A percentile compares a stretch with the other conserved stretches of the same genome.
phyloP scores from a whole-genome alignment of 2,888 invertebrate species.

The Acleris literana region DNA sequence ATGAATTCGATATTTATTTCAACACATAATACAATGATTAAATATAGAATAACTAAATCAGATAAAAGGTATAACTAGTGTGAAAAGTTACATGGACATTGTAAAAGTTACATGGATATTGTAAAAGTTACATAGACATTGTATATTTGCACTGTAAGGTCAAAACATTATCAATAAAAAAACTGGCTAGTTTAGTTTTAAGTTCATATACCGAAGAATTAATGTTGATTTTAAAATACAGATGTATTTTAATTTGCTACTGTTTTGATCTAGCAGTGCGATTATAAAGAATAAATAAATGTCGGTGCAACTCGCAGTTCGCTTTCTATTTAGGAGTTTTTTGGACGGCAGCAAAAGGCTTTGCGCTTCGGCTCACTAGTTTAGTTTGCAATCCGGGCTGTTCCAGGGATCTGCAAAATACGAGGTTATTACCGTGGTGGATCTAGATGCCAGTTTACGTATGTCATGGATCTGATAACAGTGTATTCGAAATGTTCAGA shows the following conservation, averaged over 20 bases:
- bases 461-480: not conserved
- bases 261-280: no score
- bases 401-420: slow-evolving; percentile 49
- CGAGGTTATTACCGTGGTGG: slow-evolving; percentile 30
- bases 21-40: slow-evolving; percentile 13
- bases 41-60: not conserved
- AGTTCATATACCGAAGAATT: not conserved
- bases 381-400: slow-evolving; percentile 41
- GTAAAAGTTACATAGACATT: slow-evolving; percentile 3
- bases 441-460: not conserved
- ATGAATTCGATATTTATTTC: slow-evolving; percentile 3
- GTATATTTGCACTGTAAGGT: not conserved
- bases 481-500: not conserved
- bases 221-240: no score
- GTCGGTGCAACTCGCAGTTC: slow-evolving; percentile 23
- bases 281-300: slow-evolving; percentile 15
- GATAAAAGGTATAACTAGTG: slow-evolving; percentile 1
- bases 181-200: no score
- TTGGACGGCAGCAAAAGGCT: slow-evolving; percentile 29
- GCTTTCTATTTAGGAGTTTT: slow-evolving; percentile 13
- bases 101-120: slow-evolving; percentile 2
- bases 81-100: slow-evolving; percentile 2
- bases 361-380: slow-evolving; percentile 21
- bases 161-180: no score
- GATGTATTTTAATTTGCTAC: no score